Percentiles rank a stretch among this genome's conserved stretches.
These are phyloP conservation scores for Parthenolecanium corni DNA, from an alignment of 2,888 invertebrate species.

Conservation along the genomic window DNA sequence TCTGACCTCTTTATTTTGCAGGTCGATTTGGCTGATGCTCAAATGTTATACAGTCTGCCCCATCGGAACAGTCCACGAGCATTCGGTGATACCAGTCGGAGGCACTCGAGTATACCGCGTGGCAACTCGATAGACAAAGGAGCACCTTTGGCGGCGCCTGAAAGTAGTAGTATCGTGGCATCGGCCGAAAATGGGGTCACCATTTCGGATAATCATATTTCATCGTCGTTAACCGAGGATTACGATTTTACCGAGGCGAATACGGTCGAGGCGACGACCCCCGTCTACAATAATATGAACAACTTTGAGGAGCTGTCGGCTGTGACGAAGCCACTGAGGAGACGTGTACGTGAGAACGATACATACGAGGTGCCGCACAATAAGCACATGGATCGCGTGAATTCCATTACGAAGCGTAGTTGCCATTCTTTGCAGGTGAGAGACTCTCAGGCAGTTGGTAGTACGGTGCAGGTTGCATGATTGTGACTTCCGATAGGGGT, in stretches of 20 bases:
- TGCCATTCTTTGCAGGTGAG: conserved; percentile 36
- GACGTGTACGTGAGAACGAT: conserved; percentile 23
- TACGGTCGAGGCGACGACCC: not conserved
- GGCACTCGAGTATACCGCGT: conserved; percentile 55
- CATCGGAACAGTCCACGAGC: conserved; percentile 60
- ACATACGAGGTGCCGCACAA: conserved; percentile 53
- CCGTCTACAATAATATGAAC: not conserved
- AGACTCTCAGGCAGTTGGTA: not conserved
- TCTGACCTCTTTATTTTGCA: too few relatives aligned
- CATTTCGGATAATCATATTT: conserved; percentile 13
- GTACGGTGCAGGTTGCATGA: too few relatives aligned
- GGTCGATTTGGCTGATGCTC: conserved; percentile 55
- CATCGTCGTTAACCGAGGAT: not conserved
- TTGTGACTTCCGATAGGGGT: too few relatives aligned
- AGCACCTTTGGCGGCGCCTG: conserved; percentile 11
- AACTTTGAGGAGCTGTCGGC: conserved; percentile 20
- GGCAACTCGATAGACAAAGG: conserved; percentile 42
- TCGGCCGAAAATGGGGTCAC: conserved; percentile 11
- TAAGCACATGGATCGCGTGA: conserved; percentile 33
- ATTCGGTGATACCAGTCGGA: conserved; percentile 48
- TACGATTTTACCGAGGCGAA: not conserved
- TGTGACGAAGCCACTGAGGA: conserved; percentile 27
- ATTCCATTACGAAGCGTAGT: conserved; percentile 34
- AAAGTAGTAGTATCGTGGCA: conserved; percentile 17
- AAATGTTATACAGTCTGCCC: conserved; percentile 73